Evolutionary conservation across 2,888 invertebrate genomes (phyloP).

Genomic region (Platynereis dumerilii): DNA sequence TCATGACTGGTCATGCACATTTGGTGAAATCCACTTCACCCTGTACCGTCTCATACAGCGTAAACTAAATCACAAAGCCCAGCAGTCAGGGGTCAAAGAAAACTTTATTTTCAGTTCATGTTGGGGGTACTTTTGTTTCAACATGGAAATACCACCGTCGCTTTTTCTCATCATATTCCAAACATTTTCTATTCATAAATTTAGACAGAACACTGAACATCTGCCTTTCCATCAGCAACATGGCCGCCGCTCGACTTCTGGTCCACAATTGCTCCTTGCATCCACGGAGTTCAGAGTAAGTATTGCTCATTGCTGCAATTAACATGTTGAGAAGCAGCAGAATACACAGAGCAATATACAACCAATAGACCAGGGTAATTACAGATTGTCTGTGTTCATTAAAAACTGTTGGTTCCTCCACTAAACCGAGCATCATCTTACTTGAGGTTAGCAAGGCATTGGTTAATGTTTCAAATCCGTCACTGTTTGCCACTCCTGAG

Average conservation of each 20-base stretch:
- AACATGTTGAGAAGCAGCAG: slow-evolving; percentile 20
- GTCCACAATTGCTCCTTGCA: background rate
- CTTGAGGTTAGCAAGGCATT: background rate
- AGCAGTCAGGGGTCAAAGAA: too few species aligned
- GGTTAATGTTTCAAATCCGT: background rate
- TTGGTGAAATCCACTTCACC: too few species aligned
- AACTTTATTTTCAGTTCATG: too few species aligned
- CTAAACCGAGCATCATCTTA: slow-evolving; percentile 11
- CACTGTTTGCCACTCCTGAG: background rate
- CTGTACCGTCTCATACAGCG: background rate
- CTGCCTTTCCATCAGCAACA: slow-evolving; percentile 5
- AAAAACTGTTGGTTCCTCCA: background rate
- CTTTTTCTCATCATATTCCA: too few species aligned
- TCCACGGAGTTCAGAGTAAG: background rate
- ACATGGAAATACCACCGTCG: too few species aligned
- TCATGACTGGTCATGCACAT: too few species aligned
- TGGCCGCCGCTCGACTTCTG: too few species aligned
- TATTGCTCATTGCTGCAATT: slow-evolving; percentile 21
- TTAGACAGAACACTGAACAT: too few species aligned
- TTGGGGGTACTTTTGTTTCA: too few species aligned
- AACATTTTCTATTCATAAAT: too few species aligned
- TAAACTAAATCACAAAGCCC: too few species aligned
- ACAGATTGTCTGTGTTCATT: background rate
- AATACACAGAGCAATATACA: background rate
- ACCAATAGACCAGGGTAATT: background rate